Percentiles rank a stretch among this genome's conserved stretches.
Evolutionary conservation across 2,797 vertebrate genomes (phyloP).

Genomic region (Oryzias sinensis): DNA sequence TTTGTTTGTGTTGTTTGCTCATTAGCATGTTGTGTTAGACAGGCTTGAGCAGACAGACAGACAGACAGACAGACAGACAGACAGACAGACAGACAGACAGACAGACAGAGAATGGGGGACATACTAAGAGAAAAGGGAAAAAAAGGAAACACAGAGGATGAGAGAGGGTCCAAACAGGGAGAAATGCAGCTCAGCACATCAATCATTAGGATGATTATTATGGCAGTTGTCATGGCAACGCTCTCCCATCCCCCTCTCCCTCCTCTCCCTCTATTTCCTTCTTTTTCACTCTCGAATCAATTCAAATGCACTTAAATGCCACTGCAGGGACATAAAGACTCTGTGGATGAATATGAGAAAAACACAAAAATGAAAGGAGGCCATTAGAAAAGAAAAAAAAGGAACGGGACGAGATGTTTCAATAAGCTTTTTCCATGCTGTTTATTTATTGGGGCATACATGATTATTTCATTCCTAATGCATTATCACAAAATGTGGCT

Average conservation of each 20-base stretch:
- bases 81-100: slow-evolving; percentile 16
- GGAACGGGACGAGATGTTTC: neutral
- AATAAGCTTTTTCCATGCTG: neutral
- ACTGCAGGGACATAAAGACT: slow-evolving; percentile 29
- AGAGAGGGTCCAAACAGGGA: slow-evolving; percentile 38
- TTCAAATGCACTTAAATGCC: slow-evolving; percentile 69
- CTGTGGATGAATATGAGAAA: slow-evolving; percentile 28
- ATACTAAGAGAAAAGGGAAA: slow-evolving; percentile 22
- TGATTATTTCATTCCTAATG: neutral
- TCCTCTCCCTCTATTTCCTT: slow-evolving; percentile 25
- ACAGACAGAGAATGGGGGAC: slow-evolving; percentile 32
- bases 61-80: too few relatives aligned
- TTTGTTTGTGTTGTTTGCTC: slow-evolving; percentile 20
- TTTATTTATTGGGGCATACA: neutral
- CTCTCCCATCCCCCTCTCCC: slow-evolving; percentile 48
- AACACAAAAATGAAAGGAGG: slow-evolving; percentile 9
- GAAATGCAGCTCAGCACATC: slow-evolving; percentile 74
- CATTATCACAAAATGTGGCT: neutral
- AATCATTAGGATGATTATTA: slow-evolving; percentile 78
- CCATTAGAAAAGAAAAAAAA: neutral
- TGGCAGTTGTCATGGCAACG: slow-evolving; percentile 76
- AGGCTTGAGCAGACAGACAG: slow-evolving; percentile 13
- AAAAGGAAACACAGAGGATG: slow-evolving; percentile 17
- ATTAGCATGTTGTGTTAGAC: slow-evolving; percentile 1
- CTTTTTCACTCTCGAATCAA: slow-evolving; percentile 52